phyloP scores from a whole-genome alignment of 2,797 vertebrate species.

The Ctenopoma kingsleyae region DNA sequence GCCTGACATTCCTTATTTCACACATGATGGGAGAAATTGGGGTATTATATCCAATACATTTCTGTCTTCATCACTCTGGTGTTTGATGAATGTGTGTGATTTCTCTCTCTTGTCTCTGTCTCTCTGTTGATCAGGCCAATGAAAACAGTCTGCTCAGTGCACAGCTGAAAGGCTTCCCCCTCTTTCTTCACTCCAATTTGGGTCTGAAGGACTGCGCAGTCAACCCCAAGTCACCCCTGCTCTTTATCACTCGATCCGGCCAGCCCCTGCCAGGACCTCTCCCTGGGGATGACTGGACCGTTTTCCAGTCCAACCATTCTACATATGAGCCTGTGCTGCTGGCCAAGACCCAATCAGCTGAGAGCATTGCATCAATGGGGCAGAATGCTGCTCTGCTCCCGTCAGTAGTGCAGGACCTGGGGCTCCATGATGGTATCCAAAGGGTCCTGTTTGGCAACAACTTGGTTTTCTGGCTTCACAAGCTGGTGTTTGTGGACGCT shows the following conservation, averaged over 20 bases:
- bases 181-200: constrained; percentile 97
- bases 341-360: constrained; percentile 94
- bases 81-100: constrained; percentile 61
- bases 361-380: constrained; percentile 90
- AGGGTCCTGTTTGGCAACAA: constrained; percentile 98
- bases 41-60: constrained; percentile 61
- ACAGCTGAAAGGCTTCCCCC: constrained; percentile 98
- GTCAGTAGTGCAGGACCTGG: constrained; percentile 97
- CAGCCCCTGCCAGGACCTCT: constrained; percentile 94
- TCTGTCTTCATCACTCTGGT: constrained; percentile 62
- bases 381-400: constrained; percentile 91
- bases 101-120: constrained; percentile 45
- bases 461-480: constrained; percentile 98
- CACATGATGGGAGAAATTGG: constrained; percentile 67
- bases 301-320: constrained; percentile 99
- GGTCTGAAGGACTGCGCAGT: constrained; percentile 97
- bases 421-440: constrained; percentile 97
- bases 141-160: constrained; percentile 99
- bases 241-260: constrained; percentile 93
- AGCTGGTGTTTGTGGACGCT: constrained; percentile 95
- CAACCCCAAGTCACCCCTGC: constrained; percentile 95
- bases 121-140: constrained; percentile 88
- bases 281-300: constrained; percentile 97
- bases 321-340: constrained; percentile 96
- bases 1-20: constrained; percentile 75